Evolutionary conservation across 2,113 vertebrate species (phyloP).

Genomic region (Taxidea taxus): DNA sequence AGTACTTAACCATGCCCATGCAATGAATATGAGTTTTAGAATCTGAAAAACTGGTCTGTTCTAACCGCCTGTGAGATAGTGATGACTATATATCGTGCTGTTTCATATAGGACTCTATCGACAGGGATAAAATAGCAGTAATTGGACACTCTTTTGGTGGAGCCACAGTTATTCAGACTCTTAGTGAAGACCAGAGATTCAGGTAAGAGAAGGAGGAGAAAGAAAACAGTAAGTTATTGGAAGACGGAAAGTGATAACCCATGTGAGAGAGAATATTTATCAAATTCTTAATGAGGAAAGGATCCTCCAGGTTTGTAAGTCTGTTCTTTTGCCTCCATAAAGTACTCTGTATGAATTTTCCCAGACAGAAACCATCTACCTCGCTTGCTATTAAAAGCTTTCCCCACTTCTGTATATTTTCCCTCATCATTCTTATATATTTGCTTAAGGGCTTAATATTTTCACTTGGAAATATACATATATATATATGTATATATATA

Average conservation of each 20-base stretch:
- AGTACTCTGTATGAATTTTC: not conserved
- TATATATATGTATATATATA: not conserved
- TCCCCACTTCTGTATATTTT: not conserved
- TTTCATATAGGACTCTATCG: constrained; percentile 88
- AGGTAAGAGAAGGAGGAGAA: constrained; percentile 85
- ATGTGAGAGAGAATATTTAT: not conserved
- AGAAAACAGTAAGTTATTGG: not conserved
- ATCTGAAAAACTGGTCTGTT: not conserved
- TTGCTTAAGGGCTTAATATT: not conserved
- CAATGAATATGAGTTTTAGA: not conserved
- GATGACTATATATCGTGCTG: not conserved
- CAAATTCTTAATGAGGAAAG: not conserved
- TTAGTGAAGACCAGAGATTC: constrained; percentile 92
- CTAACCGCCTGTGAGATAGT: not conserved
- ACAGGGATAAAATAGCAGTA: constrained; percentile 87
- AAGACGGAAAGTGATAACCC: not conserved
- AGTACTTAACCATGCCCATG: not conserved
- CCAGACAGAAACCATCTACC: not conserved
- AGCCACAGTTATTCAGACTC: constrained; percentile 91
- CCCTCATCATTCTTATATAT: not conserved
- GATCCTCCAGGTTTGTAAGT: not conserved
- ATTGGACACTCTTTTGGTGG: constrained; percentile 98
- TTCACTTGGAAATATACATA: not conserved
- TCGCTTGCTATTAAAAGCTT: not conserved
- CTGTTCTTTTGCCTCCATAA: not conserved